Percentiles rank a stretch among this genome's conserved stretches.
phyloP scores from a whole-genome alignment of 2,888 invertebrate genomes.

The Hypsopygia costalis region DNA sequence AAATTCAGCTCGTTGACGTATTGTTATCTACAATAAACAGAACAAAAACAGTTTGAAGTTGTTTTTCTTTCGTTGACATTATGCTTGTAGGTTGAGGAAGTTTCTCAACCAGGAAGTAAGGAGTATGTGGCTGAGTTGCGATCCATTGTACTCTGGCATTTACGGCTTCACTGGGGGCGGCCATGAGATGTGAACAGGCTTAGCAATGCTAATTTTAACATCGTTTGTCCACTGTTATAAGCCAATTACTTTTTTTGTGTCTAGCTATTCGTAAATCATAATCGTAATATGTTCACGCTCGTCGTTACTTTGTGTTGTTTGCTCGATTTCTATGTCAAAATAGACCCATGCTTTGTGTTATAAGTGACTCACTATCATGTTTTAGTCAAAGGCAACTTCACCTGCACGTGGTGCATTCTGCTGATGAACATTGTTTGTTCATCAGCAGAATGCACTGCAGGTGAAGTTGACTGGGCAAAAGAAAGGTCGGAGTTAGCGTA shows the following conservation, averaged over 20 bases:
- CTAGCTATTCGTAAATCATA: neutral
- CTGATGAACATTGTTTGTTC: too few species aligned
- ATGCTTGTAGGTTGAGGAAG: slow-evolving; percentile 21
- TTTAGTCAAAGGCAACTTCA: too few species aligned
- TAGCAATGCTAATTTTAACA: slow-evolving; percentile 42
- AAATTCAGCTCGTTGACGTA: too few species aligned
- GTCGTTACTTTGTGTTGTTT: too few species aligned
- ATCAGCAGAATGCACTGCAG: too few species aligned
- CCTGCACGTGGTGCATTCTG: too few species aligned
- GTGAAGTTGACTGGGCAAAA: too few species aligned
- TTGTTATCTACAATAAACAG: too few species aligned
- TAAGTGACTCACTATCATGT: too few species aligned
- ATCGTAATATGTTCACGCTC: neutral
- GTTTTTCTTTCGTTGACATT: slow-evolving; percentile 3
- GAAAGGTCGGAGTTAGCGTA: too few species aligned
- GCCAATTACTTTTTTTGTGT: slow-evolving; percentile 12
- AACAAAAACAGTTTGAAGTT: neutral
- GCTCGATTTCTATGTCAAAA: too few species aligned
- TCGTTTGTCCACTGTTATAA: slow-evolving; percentile 21
- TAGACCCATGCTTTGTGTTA: too few species aligned
- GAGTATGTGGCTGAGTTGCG: slow-evolving; percentile 29
- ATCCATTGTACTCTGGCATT: slow-evolving; percentile 49
- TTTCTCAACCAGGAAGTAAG: slow-evolving; percentile 37
- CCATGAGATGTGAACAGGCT: slow-evolving; percentile 58
- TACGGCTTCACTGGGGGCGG: slow-evolving; percentile 42